A percentile compares a stretch with the other conserved stretches of the same genome.
Conservation (phyloP, 2,113 vertebrate genomes). For the Chlorodrepanis virens region DNA sequence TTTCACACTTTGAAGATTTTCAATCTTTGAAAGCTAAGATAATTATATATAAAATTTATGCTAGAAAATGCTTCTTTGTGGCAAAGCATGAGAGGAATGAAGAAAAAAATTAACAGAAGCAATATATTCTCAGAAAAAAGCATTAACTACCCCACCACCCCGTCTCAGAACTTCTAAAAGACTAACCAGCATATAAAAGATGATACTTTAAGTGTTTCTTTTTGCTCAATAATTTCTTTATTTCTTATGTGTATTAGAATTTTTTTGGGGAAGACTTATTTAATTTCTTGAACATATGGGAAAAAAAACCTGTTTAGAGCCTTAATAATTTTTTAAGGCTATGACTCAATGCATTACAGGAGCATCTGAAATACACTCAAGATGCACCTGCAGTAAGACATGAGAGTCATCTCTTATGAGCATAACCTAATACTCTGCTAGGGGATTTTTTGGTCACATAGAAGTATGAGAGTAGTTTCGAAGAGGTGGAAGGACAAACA, state of each 20-base stretch:
- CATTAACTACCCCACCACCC: no score
- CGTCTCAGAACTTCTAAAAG: background rate
- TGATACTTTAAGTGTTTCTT: background rate
- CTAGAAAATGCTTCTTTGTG: background rate
- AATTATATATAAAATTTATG: background rate
- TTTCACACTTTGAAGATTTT: background rate
- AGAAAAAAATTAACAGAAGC: background rate
- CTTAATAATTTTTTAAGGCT: background rate
- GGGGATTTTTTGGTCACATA: accelerated
- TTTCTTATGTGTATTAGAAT: background rate
- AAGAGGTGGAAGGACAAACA: background rate
- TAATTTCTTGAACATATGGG: background rate
- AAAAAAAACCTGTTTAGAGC: background rate
- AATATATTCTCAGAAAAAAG: background rate
- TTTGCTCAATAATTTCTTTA: background rate
- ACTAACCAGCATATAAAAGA: background rate
- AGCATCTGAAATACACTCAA: background rate
- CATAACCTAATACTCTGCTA: background rate
- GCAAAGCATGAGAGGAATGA: background rate
- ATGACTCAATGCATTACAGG: background rate
- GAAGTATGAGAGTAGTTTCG: background rate
- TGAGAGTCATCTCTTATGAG: background rate
- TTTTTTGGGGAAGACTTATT: background rate
- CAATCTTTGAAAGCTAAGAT: background rate
- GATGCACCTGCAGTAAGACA: background rate